Percentiles rank a stretch among this genome's conserved stretches.
phyloP scores from a whole-genome alignment of 1,140 invertebrate genomes.

The Hermatobates lingyangjiaoensis region DNA sequence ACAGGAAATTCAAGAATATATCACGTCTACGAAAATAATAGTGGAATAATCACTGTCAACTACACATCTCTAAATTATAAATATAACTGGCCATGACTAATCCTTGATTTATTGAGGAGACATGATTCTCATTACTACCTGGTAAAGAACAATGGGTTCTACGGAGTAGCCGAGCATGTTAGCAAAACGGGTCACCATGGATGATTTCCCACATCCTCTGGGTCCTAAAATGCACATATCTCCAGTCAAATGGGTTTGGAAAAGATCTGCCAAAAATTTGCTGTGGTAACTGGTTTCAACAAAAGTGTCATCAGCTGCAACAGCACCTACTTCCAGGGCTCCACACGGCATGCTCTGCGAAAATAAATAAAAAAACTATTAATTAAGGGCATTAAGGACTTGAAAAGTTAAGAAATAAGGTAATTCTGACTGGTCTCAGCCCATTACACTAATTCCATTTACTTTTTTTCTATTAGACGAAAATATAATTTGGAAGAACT shows the following conservation, averaged over 20 bases:
- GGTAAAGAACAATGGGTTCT: slow-evolving; percentile 82
- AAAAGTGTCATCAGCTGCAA: slow-evolving; percentile 3
- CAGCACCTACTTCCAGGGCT: slow-evolving; percentile 4
- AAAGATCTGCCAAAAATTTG: slow-evolving; percentile 49
- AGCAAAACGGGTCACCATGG: slow-evolving; percentile 56
- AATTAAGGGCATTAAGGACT: neutral
- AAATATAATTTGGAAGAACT: too few relatives aligned
- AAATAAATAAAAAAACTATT: neutral
- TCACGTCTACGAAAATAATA: neutral
- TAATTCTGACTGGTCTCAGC: too few relatives aligned
- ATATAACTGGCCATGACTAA: too few relatives aligned
- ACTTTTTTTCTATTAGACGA: too few relatives aligned
- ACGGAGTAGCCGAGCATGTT: slow-evolving; percentile 52
- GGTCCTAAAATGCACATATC: slow-evolving; percentile 84
- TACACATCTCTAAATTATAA: neutral
- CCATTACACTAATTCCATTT: too few relatives aligned
- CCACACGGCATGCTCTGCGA: slow-evolving; percentile 21
- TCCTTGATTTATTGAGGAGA: neutral
- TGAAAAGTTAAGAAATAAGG: too few relatives aligned
- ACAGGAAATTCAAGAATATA: neutral
- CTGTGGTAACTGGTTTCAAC: slow-evolving; percentile 58
- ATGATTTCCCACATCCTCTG: slow-evolving; percentile 81
- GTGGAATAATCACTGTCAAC: neutral
- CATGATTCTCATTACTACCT: too few relatives aligned
- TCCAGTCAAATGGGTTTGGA: slow-evolving; percentile 51